Conservation (phyloP, 2,888 invertebrate genomes). For the Polymixis lichenea region DNA sequence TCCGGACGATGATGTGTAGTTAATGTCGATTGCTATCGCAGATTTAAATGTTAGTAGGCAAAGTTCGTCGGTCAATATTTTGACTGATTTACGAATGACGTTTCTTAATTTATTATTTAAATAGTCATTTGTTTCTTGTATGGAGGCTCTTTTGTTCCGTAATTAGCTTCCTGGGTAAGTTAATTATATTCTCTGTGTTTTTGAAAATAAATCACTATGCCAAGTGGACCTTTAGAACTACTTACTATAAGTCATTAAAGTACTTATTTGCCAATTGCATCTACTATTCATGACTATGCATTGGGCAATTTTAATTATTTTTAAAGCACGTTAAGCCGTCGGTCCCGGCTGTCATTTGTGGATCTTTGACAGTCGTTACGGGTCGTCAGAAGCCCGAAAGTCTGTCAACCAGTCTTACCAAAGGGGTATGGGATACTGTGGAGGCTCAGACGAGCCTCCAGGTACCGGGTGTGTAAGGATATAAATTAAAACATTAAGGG, state of each 20-base stretch:
- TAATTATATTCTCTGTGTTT: slow-evolving; percentile 33
- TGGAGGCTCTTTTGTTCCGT: slow-evolving; percentile 13
- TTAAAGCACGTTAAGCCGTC: too few relatives aligned
- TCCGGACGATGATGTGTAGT: slow-evolving; percentile 73
- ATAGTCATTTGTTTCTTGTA: slow-evolving; percentile 27
- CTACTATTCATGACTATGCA: not conserved
- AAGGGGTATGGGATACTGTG: too few relatives aligned
- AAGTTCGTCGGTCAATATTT: slow-evolving; percentile 63
- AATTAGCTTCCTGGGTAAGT: slow-evolving; percentile 25
- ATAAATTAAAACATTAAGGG: too few relatives aligned
- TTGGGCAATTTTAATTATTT: not conserved
- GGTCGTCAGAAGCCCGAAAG: too few relatives aligned
- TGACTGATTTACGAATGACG: slow-evolving; percentile 56
- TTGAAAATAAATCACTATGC: slow-evolving; percentile 21
- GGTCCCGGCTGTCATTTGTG: too few relatives aligned
- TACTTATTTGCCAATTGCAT: not conserved
- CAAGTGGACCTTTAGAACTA: not conserved
- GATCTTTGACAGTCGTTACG: too few relatives aligned
- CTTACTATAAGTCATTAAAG: not conserved
- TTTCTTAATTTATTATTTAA: slow-evolving; percentile 41
- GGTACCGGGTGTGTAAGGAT: too few relatives aligned
- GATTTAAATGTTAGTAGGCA: slow-evolving; percentile 63
- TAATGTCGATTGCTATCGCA: slow-evolving; percentile 73
- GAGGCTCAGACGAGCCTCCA: too few relatives aligned
- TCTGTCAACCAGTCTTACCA: too few relatives aligned